Percentiles rank a stretch among this genome's conserved stretches.
These are phyloP conservation scores for Condylura cristata DNA, from an alignment of 2,113 vertebrate species.

Conservation along the genomic window DNA sequence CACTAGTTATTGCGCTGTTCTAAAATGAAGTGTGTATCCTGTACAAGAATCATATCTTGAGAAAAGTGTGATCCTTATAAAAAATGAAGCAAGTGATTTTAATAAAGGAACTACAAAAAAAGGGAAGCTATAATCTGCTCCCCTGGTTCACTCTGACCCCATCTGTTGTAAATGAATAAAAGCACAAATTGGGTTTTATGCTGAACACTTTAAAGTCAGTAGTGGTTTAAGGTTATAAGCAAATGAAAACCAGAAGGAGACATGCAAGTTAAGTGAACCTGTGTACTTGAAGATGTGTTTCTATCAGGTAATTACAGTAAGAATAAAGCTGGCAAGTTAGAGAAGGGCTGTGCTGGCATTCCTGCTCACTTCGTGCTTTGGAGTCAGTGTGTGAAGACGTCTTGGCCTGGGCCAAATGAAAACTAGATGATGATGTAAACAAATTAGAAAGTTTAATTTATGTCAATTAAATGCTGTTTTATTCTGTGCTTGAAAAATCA, in stretches of 20 bases:
- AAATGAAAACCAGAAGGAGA: slow-evolving; percentile 77
- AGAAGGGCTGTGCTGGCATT: neutral
- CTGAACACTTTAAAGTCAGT: slow-evolving; percentile 73
- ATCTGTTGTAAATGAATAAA: slow-evolving; percentile 79
- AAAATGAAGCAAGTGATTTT: slow-evolving; percentile 72
- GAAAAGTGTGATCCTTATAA: slow-evolving; percentile 66
- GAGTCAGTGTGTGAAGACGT: neutral
- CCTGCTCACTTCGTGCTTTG: neutral
- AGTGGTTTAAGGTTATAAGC: slow-evolving; percentile 68
- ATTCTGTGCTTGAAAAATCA: neutral
- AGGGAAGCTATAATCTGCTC: slow-evolving; percentile 53
- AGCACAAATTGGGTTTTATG: slow-evolving; percentile 79
- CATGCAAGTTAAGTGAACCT: neutral
- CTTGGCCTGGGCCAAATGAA: neutral
- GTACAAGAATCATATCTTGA: slow-evolving; percentile 61
- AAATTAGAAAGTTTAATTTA: neutral
- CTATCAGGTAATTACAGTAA: neutral
- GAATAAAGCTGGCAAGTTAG: neutral
- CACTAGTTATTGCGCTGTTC: slow-evolving; percentile 55
- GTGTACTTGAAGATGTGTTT: neutral
- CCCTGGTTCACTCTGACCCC: slow-evolving; percentile 60
- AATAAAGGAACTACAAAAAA: slow-evolving; percentile 68
- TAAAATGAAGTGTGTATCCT: slow-evolving; percentile 62
- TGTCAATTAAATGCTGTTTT: neutral
- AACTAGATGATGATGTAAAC: neutral